phyloP scores from a whole-genome alignment of 1,140 invertebrate genomes.

The Heliconius nattereri region DNA sequence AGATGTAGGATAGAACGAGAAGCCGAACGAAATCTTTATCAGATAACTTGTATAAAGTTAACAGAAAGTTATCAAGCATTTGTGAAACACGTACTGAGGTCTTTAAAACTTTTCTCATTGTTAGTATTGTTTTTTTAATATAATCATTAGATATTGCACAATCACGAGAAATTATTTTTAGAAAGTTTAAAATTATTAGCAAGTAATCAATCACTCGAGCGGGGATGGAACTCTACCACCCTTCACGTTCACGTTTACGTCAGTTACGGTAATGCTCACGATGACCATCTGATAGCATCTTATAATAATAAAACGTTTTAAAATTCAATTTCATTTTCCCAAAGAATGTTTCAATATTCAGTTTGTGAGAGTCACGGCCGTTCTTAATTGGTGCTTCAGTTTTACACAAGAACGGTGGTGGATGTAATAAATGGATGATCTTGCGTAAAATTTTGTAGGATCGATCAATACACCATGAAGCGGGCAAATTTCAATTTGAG shows the following conservation, averaged over 20 bases:
- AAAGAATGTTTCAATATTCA: slow-evolving; percentile 13
- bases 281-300: background rate
- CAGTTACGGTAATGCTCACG: no score
- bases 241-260: no score
- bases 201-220: no score
- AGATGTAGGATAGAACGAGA: background rate
- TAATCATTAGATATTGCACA: no score
- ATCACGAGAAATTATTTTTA: no score
- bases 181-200: no score
- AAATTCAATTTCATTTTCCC: slow-evolving; percentile 6
- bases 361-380: background rate
- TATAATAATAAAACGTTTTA: slow-evolving; percentile 2
- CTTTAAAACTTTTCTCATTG: slow-evolving; percentile 5
- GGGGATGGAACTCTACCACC: no score
- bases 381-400: slow-evolving; percentile 8
- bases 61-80: background rate
- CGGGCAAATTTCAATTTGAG: background rate
- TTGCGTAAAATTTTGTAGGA: background rate
- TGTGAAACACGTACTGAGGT: background rate
- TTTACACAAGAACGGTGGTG: background rate
- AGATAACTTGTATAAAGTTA: background rate
- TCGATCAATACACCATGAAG: background rate
- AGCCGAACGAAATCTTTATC: background rate
- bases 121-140: background rate
- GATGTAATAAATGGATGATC: background rate